A percentile compares a stretch with the other conserved stretches of the same genome.
phyloP scores from a whole-genome alignment of 1,140 invertebrate genomes.

The Eciton burchellii region DNA sequence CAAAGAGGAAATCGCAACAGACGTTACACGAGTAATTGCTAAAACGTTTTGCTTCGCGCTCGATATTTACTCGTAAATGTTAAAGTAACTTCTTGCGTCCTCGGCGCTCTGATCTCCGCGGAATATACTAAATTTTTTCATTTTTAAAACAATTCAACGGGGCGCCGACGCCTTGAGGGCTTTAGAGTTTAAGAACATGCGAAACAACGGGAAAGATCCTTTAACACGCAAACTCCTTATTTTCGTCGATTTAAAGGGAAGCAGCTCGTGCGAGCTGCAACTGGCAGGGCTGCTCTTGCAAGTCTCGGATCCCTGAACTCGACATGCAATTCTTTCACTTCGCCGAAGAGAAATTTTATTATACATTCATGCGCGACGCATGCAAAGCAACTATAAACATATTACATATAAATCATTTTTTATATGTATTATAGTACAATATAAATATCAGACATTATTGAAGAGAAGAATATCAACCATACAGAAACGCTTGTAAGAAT shows the following conservation, averaged over 20 bases:
- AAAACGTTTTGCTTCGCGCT: constrained; percentile 39
- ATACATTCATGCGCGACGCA: neutral
- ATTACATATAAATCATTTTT: neutral
- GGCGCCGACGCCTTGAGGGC: constrained; percentile 61
- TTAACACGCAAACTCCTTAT: constrained; percentile 73
- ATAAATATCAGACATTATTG: constrained; percentile 13
- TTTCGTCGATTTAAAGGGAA: constrained; percentile 72
- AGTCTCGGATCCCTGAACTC: constrained; percentile 11
- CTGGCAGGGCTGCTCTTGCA: constrained; percentile 31
- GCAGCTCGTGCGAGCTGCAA: constrained; percentile 54
- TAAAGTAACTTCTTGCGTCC: constrained; percentile 35
- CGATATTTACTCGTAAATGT: constrained; percentile 35
- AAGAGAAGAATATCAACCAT: neutral
- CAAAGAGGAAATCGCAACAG: neutral
- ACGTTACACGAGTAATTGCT: constrained; percentile 17
- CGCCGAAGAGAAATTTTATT: constrained; percentile 15
- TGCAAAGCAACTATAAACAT: neutral
- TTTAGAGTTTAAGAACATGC: constrained; percentile 68
- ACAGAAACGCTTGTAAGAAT: neutral
- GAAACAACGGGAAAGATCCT: constrained; percentile 69
- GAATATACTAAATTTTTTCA: constrained; percentile 60
- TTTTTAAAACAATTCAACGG: constrained; percentile 66
- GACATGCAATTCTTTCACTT: constrained; percentile 23
- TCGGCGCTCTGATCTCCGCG: constrained; percentile 25
- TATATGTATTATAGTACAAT: neutral